Percentiles rank a stretch among this genome's conserved stretches.
These are phyloP conservation scores for Smittia aterrima DNA, from an alignment of 2,888 invertebrate species.

Conservation along the genomic window DNA sequence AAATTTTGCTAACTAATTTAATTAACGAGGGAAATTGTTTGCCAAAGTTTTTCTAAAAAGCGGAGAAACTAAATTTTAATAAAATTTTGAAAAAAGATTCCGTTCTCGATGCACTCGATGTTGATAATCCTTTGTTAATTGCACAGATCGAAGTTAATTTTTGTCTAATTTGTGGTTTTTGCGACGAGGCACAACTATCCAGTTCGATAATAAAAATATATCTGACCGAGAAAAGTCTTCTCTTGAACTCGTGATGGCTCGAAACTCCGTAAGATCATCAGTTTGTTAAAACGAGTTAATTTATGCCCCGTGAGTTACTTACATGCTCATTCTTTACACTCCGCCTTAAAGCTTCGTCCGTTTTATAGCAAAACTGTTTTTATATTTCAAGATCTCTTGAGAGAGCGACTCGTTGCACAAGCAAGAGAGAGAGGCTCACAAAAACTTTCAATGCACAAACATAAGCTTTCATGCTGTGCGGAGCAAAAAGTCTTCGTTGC, in stretches of 20 bases:
- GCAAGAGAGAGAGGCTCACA: not conserved
- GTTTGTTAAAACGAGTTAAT: not conserved
- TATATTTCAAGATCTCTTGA: not conserved
- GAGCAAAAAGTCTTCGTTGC: not conserved
- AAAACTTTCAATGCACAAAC: not conserved
- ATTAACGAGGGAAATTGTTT: not conserved
- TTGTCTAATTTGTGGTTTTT: not conserved
- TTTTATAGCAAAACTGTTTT: constrained; percentile 21
- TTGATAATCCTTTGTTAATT: constrained; percentile 13
- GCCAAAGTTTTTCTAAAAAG: constrained; percentile 15
- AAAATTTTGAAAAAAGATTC: not conserved
- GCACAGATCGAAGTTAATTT: not conserved
- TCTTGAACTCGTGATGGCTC: not conserved
- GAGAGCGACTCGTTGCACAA: not conserved
- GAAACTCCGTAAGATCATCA: not conserved
- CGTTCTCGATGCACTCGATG: not conserved
- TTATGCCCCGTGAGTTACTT: not conserved
- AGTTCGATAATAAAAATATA: constrained; percentile 16
- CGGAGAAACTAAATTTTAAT: not conserved
- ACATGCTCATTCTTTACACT: constrained; percentile 23
- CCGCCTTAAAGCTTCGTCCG: constrained; percentile 39
- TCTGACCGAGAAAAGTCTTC: constrained; percentile 26
- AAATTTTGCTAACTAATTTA: not conserved
- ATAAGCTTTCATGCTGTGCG: not conserved
- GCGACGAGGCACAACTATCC: constrained; percentile 5